A percentile compares a stretch with the other conserved stretches of the same genome.
phyloP scores from a whole-genome alignment of 2,113 vertebrate genomes.

The Pedionomus torquatus region DNA sequence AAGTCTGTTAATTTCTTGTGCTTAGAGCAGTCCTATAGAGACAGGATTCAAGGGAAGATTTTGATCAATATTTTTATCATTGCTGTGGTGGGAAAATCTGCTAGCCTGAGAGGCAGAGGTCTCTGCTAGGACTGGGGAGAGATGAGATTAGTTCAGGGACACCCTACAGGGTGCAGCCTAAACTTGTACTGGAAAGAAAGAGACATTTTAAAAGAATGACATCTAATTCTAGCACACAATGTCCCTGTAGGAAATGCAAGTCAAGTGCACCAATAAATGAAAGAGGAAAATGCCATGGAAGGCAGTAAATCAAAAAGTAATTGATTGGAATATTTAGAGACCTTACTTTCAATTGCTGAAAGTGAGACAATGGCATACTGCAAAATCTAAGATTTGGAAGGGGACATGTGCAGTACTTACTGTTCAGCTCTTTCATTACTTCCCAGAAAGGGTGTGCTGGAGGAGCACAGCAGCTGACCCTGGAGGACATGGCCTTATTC shows the following conservation, averaged over 20 bases:
- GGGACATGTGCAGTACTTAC: neutral
- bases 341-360: slow-evolving; percentile 17
- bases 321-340: slow-evolving; percentile 35
- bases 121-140: neutral
- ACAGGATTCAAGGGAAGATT: neutral
- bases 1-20: neutral
- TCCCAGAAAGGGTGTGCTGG: neutral
- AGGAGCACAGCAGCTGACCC: neutral
- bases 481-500: neutral
- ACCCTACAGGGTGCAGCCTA: neutral
- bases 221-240: no score
- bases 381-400: neutral
- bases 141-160: neutral
- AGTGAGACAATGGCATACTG: neutral
- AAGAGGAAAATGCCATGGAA: slow-evolving; percentile 20
- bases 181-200: neutral
- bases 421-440: neutral
- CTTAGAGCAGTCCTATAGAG: neutral
- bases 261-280: slow-evolving; percentile 28
- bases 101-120: neutral
- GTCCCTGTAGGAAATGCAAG: neutral
- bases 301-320: slow-evolving; percentile 42
- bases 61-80: slow-evolving; percentile 1
- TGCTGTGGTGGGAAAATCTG: neutral
- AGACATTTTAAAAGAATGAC: neutral